phyloP scores from a whole-genome alignment of 2,113 vertebrate species.

The Silurus asotus region DNA sequence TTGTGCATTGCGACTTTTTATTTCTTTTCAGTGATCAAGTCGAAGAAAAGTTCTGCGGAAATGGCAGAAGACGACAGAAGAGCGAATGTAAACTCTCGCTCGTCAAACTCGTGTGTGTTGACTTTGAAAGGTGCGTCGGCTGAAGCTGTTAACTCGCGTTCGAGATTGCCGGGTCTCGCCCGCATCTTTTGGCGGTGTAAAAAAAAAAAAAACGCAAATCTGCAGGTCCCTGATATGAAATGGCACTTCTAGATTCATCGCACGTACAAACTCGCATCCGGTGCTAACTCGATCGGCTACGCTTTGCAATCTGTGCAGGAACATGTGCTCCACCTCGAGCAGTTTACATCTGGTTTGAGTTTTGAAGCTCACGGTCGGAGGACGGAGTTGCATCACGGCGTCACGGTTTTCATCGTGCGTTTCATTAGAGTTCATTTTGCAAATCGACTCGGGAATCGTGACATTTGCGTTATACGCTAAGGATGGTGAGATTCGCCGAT shows the following conservation, averaged over 20 bases:
- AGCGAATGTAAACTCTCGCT: slow-evolving; percentile 13
- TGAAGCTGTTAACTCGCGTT: slow-evolving; percentile 19
- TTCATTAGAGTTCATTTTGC: background rate
- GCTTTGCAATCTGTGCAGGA: slow-evolving; percentile 43
- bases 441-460: background rate
- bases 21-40: background rate
- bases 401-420: background rate
- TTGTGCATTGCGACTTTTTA: background rate
- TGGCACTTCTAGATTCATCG: background rate
- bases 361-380: background rate
- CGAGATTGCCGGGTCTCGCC: slow-evolving; percentile 5
- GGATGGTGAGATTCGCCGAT: too few species aligned
- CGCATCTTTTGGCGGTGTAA: slow-evolving; percentile 17
- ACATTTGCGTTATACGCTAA: too few species aligned
- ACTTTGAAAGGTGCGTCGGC: background rate
- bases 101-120: slow-evolving; percentile 18
- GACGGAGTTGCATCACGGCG: background rate
- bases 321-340: slow-evolving; percentile 47
- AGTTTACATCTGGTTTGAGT: slow-evolving; percentile 43
- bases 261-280: slow-evolving; percentile 23
- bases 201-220: slow-evolving; percentile 6
- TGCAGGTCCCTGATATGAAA: slow-evolving; percentile 40
- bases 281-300: slow-evolving; percentile 54
- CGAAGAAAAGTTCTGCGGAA: background rate
- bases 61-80: background rate